Evolutionary conservation across 2,888 invertebrate species (phyloP).

Genomic region (Thera britannica): DNA sequence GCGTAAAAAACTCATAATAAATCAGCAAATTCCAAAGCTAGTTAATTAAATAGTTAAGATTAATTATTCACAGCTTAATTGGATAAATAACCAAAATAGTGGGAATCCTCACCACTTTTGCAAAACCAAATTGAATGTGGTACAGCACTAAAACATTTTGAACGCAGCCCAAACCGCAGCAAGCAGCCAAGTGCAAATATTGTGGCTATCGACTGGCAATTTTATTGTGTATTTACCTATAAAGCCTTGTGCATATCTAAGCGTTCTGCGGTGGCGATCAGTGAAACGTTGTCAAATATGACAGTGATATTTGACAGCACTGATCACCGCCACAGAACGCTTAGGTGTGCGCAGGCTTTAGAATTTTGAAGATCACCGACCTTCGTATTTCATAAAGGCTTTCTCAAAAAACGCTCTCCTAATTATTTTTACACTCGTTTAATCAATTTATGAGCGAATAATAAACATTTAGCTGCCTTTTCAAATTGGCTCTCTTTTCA

Average conservation of each 20-base stretch:
- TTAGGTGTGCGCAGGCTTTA: no score
- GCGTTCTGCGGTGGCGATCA: no score
- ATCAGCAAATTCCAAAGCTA: not conserved
- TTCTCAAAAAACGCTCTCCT: conserved; percentile 1
- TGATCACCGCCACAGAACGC: no score
- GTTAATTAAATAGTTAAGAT: not conserved
- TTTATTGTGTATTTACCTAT: no score
- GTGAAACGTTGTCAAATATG: no score
- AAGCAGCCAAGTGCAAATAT: conserved; percentile 16
- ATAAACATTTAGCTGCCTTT: conserved; percentile 23
- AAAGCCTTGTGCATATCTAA: no score
- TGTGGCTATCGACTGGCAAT: not conserved
- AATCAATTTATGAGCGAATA: conserved; percentile 16
- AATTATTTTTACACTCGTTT: conserved; percentile 13
- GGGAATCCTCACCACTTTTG: conserved; percentile 28
- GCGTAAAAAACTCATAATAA: not conserved
- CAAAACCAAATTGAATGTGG: conserved; percentile 34
- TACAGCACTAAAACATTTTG: conserved; percentile 28
- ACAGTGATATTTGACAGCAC: no score
- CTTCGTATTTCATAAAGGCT: not conserved
- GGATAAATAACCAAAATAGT: conserved; percentile 9
- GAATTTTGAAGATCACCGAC: no score
- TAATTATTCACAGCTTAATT: conserved; percentile 14
- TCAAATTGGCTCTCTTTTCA: conserved; percentile 29
- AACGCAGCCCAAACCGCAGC: conserved; percentile 20